Base-by-base conservation (phyloP, 2,113 vertebrate genomes). In the Clarias gariepinus region DNA sequence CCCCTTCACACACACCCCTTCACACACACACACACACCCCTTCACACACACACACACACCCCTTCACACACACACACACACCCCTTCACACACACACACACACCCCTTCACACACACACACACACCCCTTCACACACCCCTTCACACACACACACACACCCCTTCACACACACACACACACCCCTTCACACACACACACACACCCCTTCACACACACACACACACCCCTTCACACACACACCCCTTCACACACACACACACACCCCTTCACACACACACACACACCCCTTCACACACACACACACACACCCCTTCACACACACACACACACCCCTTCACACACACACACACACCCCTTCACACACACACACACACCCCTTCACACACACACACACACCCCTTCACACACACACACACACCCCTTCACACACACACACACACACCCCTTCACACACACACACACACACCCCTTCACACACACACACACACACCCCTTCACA, bases 401-500 rank as follows among this genome's bases (percentile, higher is more conserved):
- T n/a, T n/a, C n/a, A 58, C 23, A 77, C 13, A 30, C 16, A 33
- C 33, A 81, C 9, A 76, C 18, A 77, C 23, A 84, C 19, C 6
- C 13, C 18, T 15, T 9, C 68, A 76, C 2, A 85, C 55, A 60
- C 9, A n/a, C n/a, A n/a, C n/a, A n/a, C n/a, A n/a, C n/a, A 82
- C 16, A 66, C 10, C 2, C 15, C 16, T 16, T 33, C 19, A 66
- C 2, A 41, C 6, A 80, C 15, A 73, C 30, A 41, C 13, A 7
- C 11, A 6, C 3, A 2, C 4, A 6, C 15, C 6, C 13, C 18
- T 16, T 9, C 68, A 0, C 1, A 2, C 9, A 3, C 6, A 8
- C 30, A 2, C 15, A 98, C 98, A 41, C 77, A 3, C n/a, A n/a
- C 4, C 3, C 15, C 16, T 16, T 33, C 19, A 36, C 2, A n/a